phyloP scores from a whole-genome alignment of 1,140 invertebrate genomes.

The Trinorchestia longiramus region DNA sequence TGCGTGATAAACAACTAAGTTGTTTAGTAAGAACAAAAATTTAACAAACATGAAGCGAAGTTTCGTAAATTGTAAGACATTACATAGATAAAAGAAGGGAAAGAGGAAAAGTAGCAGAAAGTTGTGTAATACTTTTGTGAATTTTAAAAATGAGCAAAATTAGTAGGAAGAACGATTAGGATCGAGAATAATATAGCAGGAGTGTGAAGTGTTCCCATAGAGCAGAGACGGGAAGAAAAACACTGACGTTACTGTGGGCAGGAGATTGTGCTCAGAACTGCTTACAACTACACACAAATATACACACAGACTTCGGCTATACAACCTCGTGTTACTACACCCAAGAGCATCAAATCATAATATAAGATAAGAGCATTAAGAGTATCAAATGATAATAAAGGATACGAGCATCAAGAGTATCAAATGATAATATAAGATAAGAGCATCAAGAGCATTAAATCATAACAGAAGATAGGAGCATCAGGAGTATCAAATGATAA shows the following conservation, averaged over 20 bases:
- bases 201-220: constrained; percentile 6
- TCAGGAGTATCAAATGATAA: neutral
- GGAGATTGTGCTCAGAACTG: neutral
- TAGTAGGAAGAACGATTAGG: neutral
- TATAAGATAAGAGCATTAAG: too few species aligned
- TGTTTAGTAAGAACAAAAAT: neutral
- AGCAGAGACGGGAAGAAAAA: neutral
- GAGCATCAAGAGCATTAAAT: too few species aligned
- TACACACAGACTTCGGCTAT: neutral
- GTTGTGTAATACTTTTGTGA: neutral
- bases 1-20: neutral
- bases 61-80: neutral
- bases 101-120: neutral
- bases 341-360: neutral
- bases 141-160: neutral
- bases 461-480: too few species aligned
- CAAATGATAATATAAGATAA: neutral
- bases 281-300: neutral
- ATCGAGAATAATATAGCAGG: neutral
- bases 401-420: too few species aligned
- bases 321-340: neutral
- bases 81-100: neutral
- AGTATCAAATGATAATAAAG: too few species aligned
- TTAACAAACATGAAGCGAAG: too few species aligned
- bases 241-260: neutral